phyloP scores from a whole-genome alignment of 2,888 invertebrate genomes.

The Lochmaea capreae region DNA sequence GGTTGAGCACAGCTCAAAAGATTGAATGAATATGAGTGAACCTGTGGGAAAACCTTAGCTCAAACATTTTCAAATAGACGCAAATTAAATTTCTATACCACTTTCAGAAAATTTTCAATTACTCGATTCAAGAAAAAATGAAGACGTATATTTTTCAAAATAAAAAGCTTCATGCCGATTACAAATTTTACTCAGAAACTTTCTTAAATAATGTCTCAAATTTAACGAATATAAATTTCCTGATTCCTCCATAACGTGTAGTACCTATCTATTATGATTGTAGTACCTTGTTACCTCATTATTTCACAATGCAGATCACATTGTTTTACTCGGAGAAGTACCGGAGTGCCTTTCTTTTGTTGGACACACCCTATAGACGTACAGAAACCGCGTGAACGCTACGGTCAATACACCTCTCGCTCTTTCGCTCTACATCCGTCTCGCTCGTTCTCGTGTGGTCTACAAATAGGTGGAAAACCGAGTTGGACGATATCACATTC shows the following conservation, averaged over 20 bases:
- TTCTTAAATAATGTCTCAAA: not conserved
- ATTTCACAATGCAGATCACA: constrained; percentile 31
- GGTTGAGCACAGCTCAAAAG: too few relatives aligned
- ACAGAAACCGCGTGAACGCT: constrained; percentile 26
- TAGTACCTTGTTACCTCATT: constrained; percentile 28
- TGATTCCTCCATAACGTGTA: not conserved
- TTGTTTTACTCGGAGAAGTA: constrained; percentile 10
- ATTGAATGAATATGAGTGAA: too few relatives aligned
- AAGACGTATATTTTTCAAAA: too few relatives aligned
- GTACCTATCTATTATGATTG: constrained; percentile 8
- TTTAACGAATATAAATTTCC: not conserved
- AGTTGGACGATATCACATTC: not conserved
- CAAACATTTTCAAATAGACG: too few relatives aligned
- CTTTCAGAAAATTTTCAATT: too few relatives aligned
- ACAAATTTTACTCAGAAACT: too few relatives aligned
- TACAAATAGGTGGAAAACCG: constrained; percentile 8
- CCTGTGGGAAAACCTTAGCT: too few relatives aligned
- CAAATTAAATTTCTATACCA: too few relatives aligned
- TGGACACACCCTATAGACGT: constrained; percentile 40
- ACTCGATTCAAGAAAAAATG: too few relatives aligned
- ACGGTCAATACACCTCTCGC: constrained; percentile 22
- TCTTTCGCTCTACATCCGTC: constrained; percentile 14
- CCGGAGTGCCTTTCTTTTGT: constrained; percentile 30
- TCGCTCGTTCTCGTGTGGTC: constrained; percentile 7
- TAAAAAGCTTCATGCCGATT: too few relatives aligned